phyloP scores from a whole-genome alignment of 2,113 vertebrate species.

The Ammodytes marinus region DNA sequence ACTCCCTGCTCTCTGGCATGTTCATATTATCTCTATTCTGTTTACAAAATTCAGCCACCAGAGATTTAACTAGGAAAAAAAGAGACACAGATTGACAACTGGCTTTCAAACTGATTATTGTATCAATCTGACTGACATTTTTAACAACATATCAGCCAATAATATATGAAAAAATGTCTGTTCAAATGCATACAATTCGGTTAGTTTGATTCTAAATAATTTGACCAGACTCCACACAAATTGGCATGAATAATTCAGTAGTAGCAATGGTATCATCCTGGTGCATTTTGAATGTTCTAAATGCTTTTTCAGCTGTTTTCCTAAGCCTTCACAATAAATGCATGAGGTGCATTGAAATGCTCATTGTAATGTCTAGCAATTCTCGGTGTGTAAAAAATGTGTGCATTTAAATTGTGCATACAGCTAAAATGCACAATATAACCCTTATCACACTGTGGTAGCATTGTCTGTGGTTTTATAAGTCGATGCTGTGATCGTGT shows the following conservation, averaged over 20 bases:
- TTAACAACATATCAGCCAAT: background rate
- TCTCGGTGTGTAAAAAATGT: background rate
- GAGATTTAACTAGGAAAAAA: background rate
- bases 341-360: too few relatives aligned
- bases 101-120: background rate
- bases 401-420: background rate
- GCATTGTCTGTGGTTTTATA: background rate
- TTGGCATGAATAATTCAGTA: constrained; percentile 33
- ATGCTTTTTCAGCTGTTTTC: too few relatives aligned
- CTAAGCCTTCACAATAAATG: too few relatives aligned
- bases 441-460: too few relatives aligned
- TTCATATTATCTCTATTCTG: too few relatives aligned
- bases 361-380: constrained; percentile 1
- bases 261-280: constrained; percentile 18
- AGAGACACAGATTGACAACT: background rate
- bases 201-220: background rate
- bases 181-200: background rate
- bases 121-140: background rate
- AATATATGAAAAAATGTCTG: background rate
- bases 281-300: constrained; percentile 6
- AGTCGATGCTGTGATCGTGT: background rate
- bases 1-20: too few relatives aligned
- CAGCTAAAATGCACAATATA: background rate
- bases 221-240: too few relatives aligned
- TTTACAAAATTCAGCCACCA: background rate